Evolutionary conservation across 1,140 invertebrate species (phyloP), one percentile per base, ranked within the genome.

Genomic region (Papilio polytes): DNA sequence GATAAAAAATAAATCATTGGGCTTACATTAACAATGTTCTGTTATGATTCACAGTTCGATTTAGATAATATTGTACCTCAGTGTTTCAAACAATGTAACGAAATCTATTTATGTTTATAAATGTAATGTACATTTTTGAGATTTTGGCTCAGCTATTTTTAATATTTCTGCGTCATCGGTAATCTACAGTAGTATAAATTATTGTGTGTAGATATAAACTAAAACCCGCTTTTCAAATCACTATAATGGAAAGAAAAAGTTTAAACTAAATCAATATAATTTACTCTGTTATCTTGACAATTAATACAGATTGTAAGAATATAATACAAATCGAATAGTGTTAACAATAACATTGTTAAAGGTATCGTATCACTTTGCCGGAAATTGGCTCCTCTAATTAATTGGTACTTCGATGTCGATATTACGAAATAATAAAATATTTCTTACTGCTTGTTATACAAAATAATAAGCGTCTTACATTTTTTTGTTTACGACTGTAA

Each of bases 41-140:
- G n/a, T 56, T 20, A 56, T 56, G 22, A 26, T 26, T 63, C 22
- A 63, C 10, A 26, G 2, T 63, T 26, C 2, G 59, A 63, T 63
- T 10, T 26, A 26, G 59, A 63, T 22, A 59, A 59, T 63, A 63
- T 63, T 63, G 20, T 63, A 63, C 10, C 22, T 63, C 59, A 13
- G 22, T 63, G 22, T 63, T 63, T 59, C 20, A 26, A 63, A 63
- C 59, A 26, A 63, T 63, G 12, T 22, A 26, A 26, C 20, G 20
- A 63, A 63, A 63, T 63, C 56, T 59, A n/a, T 59, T n/a, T 18
- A 59, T 56, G 59, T 63, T 63, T 63, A 63, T 63, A 26, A 56
- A 56, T 12, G 53, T 56, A 56, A 26, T 63, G 18, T 3, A 63
- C 59, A 63, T 63, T 63, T 26, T 63, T 63, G 22, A 26, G 59